Evolutionary conservation across 2,113 vertebrate species (phyloP).

Genomic region (Periophthalmodon schlosseri): DNA sequence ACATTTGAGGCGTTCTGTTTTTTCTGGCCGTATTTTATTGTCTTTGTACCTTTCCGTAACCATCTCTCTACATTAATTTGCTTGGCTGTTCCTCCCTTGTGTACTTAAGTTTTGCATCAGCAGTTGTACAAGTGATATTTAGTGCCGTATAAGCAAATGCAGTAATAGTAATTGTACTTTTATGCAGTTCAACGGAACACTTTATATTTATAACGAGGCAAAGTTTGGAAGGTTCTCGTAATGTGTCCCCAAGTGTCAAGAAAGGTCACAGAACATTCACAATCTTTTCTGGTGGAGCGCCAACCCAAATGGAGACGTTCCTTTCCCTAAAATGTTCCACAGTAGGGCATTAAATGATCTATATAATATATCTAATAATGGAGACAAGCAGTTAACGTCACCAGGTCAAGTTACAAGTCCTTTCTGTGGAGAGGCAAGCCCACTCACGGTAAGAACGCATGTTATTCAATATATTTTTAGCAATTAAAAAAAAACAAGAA

Average conservation of each 20-base stretch:
- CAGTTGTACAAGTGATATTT: not conserved
- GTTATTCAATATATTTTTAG: too few species aligned
- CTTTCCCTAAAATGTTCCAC: too few species aligned
- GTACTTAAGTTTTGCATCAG: not conserved
- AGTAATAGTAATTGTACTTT: constrained; percentile 4
- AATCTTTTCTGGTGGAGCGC: too few species aligned
- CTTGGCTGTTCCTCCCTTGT: not conserved
- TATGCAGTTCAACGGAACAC: not conserved
- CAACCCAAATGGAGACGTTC: too few species aligned
- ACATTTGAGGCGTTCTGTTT: not conserved
- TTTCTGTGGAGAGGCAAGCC: too few species aligned
- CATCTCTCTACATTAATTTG: not conserved
- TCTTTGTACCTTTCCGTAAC: not conserved
- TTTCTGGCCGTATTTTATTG: not conserved
- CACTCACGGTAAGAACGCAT: too few species aligned
- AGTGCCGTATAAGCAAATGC: constrained; percentile 4
- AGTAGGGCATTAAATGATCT: too few species aligned
- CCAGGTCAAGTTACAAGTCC: too few species aligned
- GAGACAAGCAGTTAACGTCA: too few species aligned
- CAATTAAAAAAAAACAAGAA: too few species aligned
- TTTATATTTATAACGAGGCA: not conserved
- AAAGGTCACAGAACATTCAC: not conserved
- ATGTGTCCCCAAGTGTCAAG: not conserved
- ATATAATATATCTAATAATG: too few species aligned
- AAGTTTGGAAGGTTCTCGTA: not conserved